Evolutionary conservation across 2,888 invertebrate species (phyloP).

Genomic region (Ichneumoninae sp.): DNA sequence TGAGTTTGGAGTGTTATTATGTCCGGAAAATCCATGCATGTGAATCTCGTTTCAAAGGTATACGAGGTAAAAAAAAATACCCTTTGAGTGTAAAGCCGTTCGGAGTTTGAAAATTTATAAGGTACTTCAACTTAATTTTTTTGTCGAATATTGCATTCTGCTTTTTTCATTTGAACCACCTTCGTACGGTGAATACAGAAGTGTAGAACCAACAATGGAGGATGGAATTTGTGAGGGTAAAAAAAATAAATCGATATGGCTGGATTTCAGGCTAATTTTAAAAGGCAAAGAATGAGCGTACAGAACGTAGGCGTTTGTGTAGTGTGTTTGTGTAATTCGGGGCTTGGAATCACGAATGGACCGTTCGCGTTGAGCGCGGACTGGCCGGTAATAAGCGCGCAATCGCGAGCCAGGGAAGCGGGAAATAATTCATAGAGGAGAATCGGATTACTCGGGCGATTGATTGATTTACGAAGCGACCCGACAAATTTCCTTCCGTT

Average conservation of each 20-base stretch:
- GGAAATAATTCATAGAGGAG: conserved; percentile 32
- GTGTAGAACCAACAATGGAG: conserved; percentile 18
- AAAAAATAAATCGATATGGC: conserved; percentile 28
- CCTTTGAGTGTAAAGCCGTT: background rate
- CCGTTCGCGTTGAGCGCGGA: background rate
- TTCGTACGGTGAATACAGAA: background rate
- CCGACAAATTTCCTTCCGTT: conserved; percentile 20
- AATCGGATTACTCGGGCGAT: conserved; percentile 26
- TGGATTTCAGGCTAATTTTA: conserved; percentile 35
- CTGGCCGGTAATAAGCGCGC: conserved; percentile 11
- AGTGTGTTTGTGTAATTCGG: conserved; percentile 1
- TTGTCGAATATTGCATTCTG: background rate
- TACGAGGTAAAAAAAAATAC: background rate
- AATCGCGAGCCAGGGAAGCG: background rate
- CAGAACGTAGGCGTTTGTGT: conserved; percentile 20
- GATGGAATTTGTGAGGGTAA: background rate
- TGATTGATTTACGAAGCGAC: conserved; percentile 38
- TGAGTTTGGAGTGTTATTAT: conserved; percentile 15
- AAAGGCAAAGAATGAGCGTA: conserved; percentile 11
- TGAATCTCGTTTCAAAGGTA: background rate
- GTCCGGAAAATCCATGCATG: background rate
- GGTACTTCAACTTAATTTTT: conserved; percentile 18
- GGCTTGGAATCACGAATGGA: conserved; percentile 11
- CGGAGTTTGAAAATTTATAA: background rate
- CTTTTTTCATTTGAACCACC: background rate